Evolutionary conservation across 2,113 vertebrate species (phyloP), one percentile per base, ranked within the genome.

Genomic region (Ondatra zibethicus): DNA sequence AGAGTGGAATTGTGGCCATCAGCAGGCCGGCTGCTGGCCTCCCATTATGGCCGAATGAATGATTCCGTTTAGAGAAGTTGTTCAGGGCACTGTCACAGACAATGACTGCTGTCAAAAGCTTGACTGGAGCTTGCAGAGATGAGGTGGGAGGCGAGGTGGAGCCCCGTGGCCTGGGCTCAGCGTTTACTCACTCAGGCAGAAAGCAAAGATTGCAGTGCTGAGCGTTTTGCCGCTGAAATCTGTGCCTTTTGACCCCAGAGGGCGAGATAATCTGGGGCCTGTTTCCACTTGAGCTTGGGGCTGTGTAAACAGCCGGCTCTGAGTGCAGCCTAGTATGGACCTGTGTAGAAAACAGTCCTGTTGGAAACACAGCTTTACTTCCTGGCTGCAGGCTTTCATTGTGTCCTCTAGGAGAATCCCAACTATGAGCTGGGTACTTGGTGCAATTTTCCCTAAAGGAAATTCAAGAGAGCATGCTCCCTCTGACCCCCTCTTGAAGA

Each of bases 41-140:
- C 98, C 93, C 95, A 96, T 98, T 98, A 98, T 96, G 94, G 36
- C 82, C n/a, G 61, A 97, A 96, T 98, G 98, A 98, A 97, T 97
- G 92, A 96, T 81, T 97, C 96, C 73, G 9, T 98, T 98, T 96
- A 98, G 98, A 98, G 97, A 96, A 98, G 98, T 98, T 97, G 96
- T 98, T 98, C 63, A 86, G 97, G 98, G 97, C 92, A 39, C 95
- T 96, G 96, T 98, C 97, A 93, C 92, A 97, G 98, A 98, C 97
- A 98, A 98, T 98, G 99, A 98, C 98, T 98, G 98, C 98, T 99
- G 99, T 99, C 99, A 99, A 98, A 98, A 98, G 98, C 98, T 99
- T 98, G 98, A 97, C 97, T 97, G 97, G 97, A 98, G 98, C 98
- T 98, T 98, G 97, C 96, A 98, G 98, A 99, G 58, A 99, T 98